Evolutionary conservation across 2,113 vertebrate species (phyloP), one percentile per base, ranked within the genome.

Genomic region (Psephotus haematonotus): DNA sequence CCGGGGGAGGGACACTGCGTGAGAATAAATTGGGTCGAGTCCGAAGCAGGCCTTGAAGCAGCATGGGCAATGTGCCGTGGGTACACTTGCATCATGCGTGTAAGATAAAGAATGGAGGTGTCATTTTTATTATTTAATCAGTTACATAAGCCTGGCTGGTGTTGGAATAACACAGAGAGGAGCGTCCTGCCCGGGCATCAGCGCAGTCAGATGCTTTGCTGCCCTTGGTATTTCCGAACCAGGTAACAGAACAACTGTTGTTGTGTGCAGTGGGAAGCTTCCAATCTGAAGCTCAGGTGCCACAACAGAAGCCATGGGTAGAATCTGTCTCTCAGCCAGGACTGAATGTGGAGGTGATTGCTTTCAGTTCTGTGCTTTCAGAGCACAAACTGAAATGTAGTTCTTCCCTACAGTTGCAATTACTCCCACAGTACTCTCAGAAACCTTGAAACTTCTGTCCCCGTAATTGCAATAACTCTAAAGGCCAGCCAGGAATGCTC

Each of bases 21-120:
- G 44, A 47, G 47, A 92, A 75, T 77, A 77, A 85, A 80, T 55
- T 50, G 53, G 44, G 31, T 25, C 0, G 3, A 65, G 57, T 62
- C 41, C 39, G 27, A 82, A 41, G 69, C 70, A 52, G 52, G n/a
- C 47, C 65, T 49, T 31, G 28, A 78, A 92, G 67, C 77, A 77
- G 44, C 31, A 2, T 18, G 37, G 37, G 15, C 37, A 47, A 35
- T 31, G 19, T 3, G 5, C 67, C 33, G 0, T 0, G 1, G 25
- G 18, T 71, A 50, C 37, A 12, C 33, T 71, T 82, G n/a, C 62
- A 39, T 71, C 70, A 11, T 50, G 55, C 12, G 3, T 50, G 17
- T 44, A 43, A 63, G 69, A 44, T 62, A 72, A 65, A 75, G 64
- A 84, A 43, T 27, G 62, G 49, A 62, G 49, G 41, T 81, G 46